Evolutionary conservation across 2,113 vertebrate genomes (phyloP), one percentile per base, ranked within the genome.

Genomic region (Takifugu flavidus): DNA sequence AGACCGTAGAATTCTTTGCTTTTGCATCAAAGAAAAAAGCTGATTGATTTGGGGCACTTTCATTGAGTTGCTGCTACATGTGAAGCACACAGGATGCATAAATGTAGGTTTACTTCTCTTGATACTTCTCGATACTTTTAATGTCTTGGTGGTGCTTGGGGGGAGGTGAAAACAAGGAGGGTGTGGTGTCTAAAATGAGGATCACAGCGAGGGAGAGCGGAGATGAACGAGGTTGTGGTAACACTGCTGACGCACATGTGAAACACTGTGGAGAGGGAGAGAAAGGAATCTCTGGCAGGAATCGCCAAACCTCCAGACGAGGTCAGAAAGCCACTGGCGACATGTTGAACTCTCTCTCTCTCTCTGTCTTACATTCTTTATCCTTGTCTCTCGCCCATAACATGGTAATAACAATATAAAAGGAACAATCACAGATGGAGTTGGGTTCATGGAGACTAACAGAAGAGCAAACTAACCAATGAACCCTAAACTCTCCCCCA

Each of bases 271-370:
- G 74, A 75, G 73, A 75, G 73, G 80, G 71, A 78, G 72, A 59
- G 77, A 77, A 86, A 85, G 81, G 87, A 88, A 84, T 89, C 83
- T 87, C 70, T 81, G 80, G 78, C 81, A 82, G 80, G 49, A 65
- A 84, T 72, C 65, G 29, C 53, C 74, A 87, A 86, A 87, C 88
- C 88, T 83, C 83, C 61, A 87, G 86, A 88, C 86, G 73, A 88
- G 88, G 83, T 88, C 88, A 88, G 80, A 82, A 85, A 88, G 86
- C 86, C 83, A 85, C 85, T 86, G 88, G 85, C 84, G 86, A 88
- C 86, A 87, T 77, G 70, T 78, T 13, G 70, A 66, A 73, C 49
- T 54, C 57, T 39, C 34, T 39, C 34, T 1, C 34, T 39, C 34
- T 39, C 34, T 39, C 20, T 20, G 5, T 39, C 34, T 39, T 10